Evolutionary conservation across 2,797 vertebrate species (phyloP), one percentile per base, ranked within the genome.

Genomic region (Gallinago nigripennis): DNA sequence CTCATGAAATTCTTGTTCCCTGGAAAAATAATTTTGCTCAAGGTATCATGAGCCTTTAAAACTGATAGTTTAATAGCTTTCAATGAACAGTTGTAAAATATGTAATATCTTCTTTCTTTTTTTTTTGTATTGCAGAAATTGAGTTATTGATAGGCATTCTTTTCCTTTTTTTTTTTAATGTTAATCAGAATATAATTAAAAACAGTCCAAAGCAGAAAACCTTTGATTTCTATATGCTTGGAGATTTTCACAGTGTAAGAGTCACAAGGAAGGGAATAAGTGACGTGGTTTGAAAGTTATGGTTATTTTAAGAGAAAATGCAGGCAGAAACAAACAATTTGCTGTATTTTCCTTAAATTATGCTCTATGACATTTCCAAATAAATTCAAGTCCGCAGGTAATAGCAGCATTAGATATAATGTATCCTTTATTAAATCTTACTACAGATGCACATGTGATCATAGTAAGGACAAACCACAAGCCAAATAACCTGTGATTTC

Each of bases 131-230:
- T 71, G 27, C 7, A 31, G 35, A 46, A 51, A 37, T 4, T 48
- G 16, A 64, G 13, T 43, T 64, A 70, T 30, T 35, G 17, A 63
- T 25, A 43, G 33, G 23, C 16, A 53, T 35, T 53, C 19, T 33
- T 9, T 1, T 8, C 6, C 7, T 3, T 3, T 39, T 41, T n/a
- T 43, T 30, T 9, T 11, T 12, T 5, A 5, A 23, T 43, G 6
- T n/a, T 48, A 66, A 56, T 61, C 16, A 19, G 60, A 66, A 56
- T 50, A 43, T 9, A 76, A 9, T 30, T 37, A 45, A 61, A 66
- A 77, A 31, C 9, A 57, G 16, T 9, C 30, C 45, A 63, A 90
- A 57, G 37, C n/a, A 72, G 33, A 72, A 81, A 61, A 84, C n/a
- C 28, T 46, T 64, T 16, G 19, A 33, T 5, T 48, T 20, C 75